These are phyloP conservation scores for Hermatobates lingyangjiaoensis DNA, from an alignment of 1,140 invertebrate species.

Conservation along the genomic window DNA sequence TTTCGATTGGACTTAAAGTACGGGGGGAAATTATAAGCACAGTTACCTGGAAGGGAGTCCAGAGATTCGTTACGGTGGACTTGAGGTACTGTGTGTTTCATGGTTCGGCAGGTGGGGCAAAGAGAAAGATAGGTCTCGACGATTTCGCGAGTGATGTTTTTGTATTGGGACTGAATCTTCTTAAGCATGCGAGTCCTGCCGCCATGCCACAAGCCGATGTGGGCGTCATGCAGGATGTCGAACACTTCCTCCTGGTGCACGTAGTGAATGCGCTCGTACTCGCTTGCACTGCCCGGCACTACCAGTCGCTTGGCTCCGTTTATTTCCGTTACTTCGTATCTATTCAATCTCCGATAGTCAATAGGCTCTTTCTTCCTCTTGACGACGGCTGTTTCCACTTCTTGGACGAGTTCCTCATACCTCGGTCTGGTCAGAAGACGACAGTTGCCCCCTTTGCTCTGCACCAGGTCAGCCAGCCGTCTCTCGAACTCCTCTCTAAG, in stretches of 20 bases:
- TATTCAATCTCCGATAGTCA: not conserved
- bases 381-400: not conserved
- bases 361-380: not conserved
- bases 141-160: not conserved
- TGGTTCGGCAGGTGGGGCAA: not conserved
- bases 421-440: not conserved
- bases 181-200: not conserved
- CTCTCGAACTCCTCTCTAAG: not conserved
- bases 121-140: not conserved
- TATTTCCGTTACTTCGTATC: not conserved
- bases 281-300: not conserved
- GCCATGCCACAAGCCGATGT: not conserved
- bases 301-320: not conserved
- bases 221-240: not conserved
- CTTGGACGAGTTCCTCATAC: not conserved
- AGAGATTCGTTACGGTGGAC: not conserved
- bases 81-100: not conserved
- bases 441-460: not conserved
- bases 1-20: too few relatives aligned
- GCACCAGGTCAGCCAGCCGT: not conserved
- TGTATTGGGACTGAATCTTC: not conserved
- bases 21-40: too few relatives aligned
- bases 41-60: not conserved
- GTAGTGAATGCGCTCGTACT: not conserved
- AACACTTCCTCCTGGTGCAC: not conserved